These are phyloP conservation scores for Halcyon malimbica DNA, from an alignment of 2,113 vertebrate genomes.

Conservation along the genomic window DNA sequence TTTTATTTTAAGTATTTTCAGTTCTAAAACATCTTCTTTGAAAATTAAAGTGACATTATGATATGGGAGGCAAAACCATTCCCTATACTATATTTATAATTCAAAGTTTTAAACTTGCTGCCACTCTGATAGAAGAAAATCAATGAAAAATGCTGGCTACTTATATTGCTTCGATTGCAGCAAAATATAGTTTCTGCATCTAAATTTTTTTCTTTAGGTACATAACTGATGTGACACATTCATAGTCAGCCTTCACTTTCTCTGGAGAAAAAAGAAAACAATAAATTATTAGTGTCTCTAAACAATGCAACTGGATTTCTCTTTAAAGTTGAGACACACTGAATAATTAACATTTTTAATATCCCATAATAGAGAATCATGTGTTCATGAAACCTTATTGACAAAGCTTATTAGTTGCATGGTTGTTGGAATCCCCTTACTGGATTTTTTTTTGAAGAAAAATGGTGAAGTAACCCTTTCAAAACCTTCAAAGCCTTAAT, in stretches of 20 bases:
- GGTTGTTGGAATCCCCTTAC: not conserved
- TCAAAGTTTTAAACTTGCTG: not conserved
- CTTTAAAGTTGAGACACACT: conserved; percentile 26
- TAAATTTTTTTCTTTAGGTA: not conserved
- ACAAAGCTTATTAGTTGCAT: not conserved
- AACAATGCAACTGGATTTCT: conserved; percentile 29
- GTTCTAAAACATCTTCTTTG: not conserved
- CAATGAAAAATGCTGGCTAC: not conserved
- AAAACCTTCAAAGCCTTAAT: not conserved
- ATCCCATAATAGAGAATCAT: not conserved
- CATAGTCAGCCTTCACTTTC: not conserved
- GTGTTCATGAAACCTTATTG: not conserved
- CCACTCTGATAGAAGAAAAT: not conserved
- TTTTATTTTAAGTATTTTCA: not conserved
- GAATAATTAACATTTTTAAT: conserved; percentile 27
- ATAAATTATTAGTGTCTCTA: not conserved
- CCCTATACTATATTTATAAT: not conserved
- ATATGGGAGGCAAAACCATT: not conserved
- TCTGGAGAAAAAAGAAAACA: not conserved
- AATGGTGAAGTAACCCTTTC: not conserved
- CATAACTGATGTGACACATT: not conserved
- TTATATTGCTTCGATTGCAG: not conserved
- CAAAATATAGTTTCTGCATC: not conserved
- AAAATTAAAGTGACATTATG: not conserved
- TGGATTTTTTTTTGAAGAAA: conserved; percentile 22